These are phyloP conservation scores for Drosophila lowei DNA, from an alignment of 1,140 invertebrate genomes.

Conservation along the genomic window DNA sequence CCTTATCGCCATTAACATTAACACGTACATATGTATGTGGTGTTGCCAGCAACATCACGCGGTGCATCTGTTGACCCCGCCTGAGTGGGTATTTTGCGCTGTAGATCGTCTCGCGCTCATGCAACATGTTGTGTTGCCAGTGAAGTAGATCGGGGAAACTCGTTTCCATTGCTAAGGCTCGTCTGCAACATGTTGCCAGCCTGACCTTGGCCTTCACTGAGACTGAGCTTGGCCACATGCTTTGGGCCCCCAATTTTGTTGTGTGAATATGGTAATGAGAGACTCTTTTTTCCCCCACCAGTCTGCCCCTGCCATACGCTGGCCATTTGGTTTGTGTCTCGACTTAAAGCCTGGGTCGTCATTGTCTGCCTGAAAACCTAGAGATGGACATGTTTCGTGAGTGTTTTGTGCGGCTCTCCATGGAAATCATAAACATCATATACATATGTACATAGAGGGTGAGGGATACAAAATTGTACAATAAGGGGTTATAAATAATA, in stretches of 20 bases:
- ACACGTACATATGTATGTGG: slow-evolving; percentile 16
- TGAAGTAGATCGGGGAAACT: slow-evolving; percentile 27
- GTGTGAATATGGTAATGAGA: slow-evolving; percentile 50
- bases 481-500: too few species aligned
- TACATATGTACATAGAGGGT: too few species aligned
- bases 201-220: slow-evolving; percentile 58
- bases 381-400: too few species aligned
- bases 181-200: slow-evolving; percentile 34
- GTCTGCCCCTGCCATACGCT: not conserved
- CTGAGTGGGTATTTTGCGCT: not conserved
- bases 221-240: slow-evolving; percentile 52
- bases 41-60: slow-evolving; percentile 50
- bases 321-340: slow-evolving; percentile 25
- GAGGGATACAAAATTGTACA: too few species aligned
- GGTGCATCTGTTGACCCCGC: slow-evolving; percentile 59
- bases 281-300: not conserved
- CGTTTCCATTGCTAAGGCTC: slow-evolving; percentile 11
- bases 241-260: slow-evolving; percentile 6
- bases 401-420: not conserved
- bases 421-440: too few species aligned
- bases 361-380: slow-evolving; percentile 50
- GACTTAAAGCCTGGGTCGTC: slow-evolving; percentile 48
- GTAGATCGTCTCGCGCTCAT: slow-evolving; percentile 1
- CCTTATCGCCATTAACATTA: slow-evolving; percentile 15
- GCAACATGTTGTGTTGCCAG: slow-evolving; percentile 35